Base-by-base conservation (phyloP, 2,113 vertebrate species). In the Zosterops lateralis region DNA sequence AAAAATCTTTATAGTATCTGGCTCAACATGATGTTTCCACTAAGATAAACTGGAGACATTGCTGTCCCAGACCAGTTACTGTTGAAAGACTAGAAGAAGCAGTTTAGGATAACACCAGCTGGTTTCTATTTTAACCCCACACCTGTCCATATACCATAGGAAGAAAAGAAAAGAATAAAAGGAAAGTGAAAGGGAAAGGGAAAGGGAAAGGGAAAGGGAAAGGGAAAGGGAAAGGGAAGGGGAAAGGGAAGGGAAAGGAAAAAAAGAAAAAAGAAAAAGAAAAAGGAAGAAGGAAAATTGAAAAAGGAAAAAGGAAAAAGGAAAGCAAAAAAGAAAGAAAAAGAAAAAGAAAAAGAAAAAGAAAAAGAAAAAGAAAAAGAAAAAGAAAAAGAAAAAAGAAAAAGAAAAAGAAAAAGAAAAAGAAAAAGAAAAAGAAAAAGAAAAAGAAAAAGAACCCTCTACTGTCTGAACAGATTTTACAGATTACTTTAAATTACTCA, bases 101-200 rank as follows among this genome's bases (percentile, higher is more conserved):
- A 38, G 36, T 72, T 89, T 90, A 73, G 58, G 64, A 80, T 62
- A 89, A 62, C 58, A 89, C 8, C 51, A 80, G 42, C 64, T 89
- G 58, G 24, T 76, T 93, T 95, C 75, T 76, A 48, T 93, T 92
- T 92, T 87, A 91, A 58, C 48, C 60, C 34, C 34, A 73, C 58
- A 91, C 40, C 62, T 95, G 60, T 78, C 57, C 1, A 1, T 66
- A 75, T 24, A 34, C 16, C 42, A 36, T 8, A 29, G 17, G 31
- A 84, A 51, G 32, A 40, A 54, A 58, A 54, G 10, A 1, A 36
- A 12, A 14, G 12, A 6, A 7, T 22, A 21, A 8, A 10, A 6
- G 2, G 8, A 38, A 47, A 32, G 21, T 7, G 4, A 14, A 42
- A 11, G 2, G 11, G 3, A 32, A 53, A 7, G 4, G 3, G 10